Evolutionary conservation across 2,113 vertebrate genomes (phyloP), one percentile per base, ranked within the genome.

Genomic region (Gyps fulvus): DNA sequence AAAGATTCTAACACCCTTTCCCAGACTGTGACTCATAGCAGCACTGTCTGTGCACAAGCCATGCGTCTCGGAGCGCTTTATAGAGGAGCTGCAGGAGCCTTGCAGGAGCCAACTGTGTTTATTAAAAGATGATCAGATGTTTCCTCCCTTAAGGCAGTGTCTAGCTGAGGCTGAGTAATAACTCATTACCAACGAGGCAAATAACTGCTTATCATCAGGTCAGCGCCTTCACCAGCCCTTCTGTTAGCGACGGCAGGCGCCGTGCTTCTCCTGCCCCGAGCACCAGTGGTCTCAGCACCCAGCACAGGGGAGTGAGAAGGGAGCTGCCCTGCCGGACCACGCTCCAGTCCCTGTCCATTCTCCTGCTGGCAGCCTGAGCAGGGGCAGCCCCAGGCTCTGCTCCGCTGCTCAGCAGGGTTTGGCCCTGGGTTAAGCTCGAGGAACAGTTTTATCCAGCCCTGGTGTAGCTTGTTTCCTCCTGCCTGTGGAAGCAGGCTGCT

Each of bases 111-210:
- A 77, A 95, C 96, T 90, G 82, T 91, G 94, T 90, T 95, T 94
- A 93, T 97, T 95, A 96, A 92, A 96, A 95, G 92, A 92, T 74
- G 88, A 96, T 97, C 97, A 94, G 92, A 93, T 96, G 95, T 83
- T 97, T 86, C 90, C 54, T 91, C 88, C 89, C 94, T 91, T 32
- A 87, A 87, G 94, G 96, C 97, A 95, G 78, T 52, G 77, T 95
- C 94, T 91, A 82, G 84, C 95, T 97, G 91, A 54, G 93, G 36
- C 87, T 91, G 81, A 89, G 81, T 82, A 94, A 84, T 89, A 95
- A 85, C 91, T 95, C 91, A 85, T 92, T 93, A 87, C 73, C 84
- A 89, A 87, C 1, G 1, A 97, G 95, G 96, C 77, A 95, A 93
- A 82, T 93, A 90, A 88, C 76, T 94, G 80, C 89, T 92, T 21